Conservation (phyloP, 2,888 invertebrate species). For the Rugalucina vietnamica region DNA sequence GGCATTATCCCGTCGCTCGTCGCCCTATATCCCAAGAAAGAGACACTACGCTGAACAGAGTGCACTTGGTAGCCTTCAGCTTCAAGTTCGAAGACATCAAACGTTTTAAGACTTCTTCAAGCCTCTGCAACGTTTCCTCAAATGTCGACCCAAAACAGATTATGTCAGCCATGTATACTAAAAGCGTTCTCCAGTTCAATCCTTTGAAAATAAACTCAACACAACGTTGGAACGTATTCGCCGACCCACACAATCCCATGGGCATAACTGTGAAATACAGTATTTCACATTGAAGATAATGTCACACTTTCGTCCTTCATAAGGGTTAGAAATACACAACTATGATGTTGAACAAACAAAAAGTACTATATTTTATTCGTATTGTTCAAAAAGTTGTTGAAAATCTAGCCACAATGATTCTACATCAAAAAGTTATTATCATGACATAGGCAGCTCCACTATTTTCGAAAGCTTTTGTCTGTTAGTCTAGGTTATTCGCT, state of each 20-base stretch:
- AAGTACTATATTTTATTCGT: too few species aligned
- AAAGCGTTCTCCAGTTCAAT: conserved; percentile 39
- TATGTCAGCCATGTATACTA: conserved; percentile 64
- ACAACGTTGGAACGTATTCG: conserved; percentile 61
- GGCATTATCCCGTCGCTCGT: conserved; percentile 39
- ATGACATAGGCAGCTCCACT: too few species aligned
- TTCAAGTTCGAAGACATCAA: conserved; percentile 41
- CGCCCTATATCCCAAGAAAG: conserved; percentile 49
- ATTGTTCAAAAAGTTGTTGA: too few species aligned
- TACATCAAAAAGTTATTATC: too few species aligned
- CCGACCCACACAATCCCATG: conserved; percentile 60
- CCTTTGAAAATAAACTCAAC: conserved; percentile 59
- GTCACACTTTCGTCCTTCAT: too few species aligned
- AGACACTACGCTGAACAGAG: conserved; percentile 36
- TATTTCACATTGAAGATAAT: too few species aligned
- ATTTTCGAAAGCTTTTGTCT: too few species aligned
- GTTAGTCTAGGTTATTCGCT: too few species aligned
- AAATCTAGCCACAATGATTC: too few species aligned
- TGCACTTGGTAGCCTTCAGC: conserved; percentile 50
- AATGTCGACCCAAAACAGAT: conserved; percentile 45
- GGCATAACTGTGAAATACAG: too few species aligned
- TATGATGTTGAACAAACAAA: too few species aligned
- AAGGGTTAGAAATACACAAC: too few species aligned
- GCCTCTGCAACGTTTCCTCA: conserved; percentile 21
- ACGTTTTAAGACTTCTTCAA: conserved; percentile 50